These are phyloP conservation scores for Pristionchus arcanus DNA, from an alignment of 2,888 invertebrate genomes.

Conservation along the genomic window DNA sequence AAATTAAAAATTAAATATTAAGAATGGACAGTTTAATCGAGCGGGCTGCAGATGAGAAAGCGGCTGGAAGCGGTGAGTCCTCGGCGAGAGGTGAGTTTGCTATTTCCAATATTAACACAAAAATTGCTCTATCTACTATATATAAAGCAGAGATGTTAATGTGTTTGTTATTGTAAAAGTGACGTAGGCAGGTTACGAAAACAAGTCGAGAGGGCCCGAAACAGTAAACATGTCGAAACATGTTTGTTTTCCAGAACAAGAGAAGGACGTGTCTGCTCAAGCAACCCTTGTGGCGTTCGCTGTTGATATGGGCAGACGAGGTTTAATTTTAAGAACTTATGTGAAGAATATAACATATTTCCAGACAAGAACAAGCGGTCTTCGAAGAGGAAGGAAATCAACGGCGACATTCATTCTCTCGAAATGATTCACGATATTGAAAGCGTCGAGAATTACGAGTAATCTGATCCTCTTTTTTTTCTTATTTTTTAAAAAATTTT, in stretches of 20 bases:
- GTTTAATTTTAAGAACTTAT: not conserved
- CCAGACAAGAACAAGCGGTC: not conserved
- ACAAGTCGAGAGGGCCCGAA: no score
- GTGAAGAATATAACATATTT: no score
- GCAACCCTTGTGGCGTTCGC: constrained; percentile 47
- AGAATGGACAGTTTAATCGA: constrained; percentile 49
- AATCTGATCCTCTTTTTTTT: not conserved
- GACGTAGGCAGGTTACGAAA: no score
- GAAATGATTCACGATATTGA: constrained; percentile 10
- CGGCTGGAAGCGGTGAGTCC: constrained; percentile 33
- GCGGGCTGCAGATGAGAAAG: not conserved
- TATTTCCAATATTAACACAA: not conserved
- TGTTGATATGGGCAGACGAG: constrained; percentile 48
- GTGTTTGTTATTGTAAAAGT: no score
- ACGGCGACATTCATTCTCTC: not conserved
- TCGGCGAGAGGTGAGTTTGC: constrained; percentile 44
- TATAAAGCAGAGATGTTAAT: no score
- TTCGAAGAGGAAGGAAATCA: constrained; percentile 14
- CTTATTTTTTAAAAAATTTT: not conserved
- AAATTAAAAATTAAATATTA: not conserved
- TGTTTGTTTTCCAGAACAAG: constrained; percentile 24
- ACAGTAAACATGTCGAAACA: no score
- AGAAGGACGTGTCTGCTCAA: constrained; percentile 14
- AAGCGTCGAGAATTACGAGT: constrained; percentile 2
- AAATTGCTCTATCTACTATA: not conserved